Conservation (phyloP, 2,113 vertebrate species). For the cattle (Bos taurus) region DNA sequence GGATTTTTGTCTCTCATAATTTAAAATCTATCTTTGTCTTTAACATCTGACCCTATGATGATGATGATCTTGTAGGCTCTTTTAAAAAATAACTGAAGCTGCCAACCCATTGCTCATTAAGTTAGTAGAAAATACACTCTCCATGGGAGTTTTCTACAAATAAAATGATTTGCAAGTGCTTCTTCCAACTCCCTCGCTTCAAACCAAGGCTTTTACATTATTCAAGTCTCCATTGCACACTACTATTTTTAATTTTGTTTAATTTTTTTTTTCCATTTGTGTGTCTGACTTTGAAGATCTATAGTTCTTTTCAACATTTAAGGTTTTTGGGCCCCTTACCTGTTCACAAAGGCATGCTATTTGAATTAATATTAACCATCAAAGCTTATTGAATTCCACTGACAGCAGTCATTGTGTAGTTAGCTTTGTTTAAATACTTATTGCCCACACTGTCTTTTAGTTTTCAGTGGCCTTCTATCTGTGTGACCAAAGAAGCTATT, state of each 20-base stretch:
- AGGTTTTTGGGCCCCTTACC: slow-evolving; percentile 57
- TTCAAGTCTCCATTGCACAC: slow-evolving; percentile 54
- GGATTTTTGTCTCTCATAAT: background rate
- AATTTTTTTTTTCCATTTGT: slow-evolving; percentile 10
- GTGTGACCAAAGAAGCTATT: slow-evolving; percentile 59
- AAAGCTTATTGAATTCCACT: slow-evolving; percentile 57
- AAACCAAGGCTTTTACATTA: slow-evolving; percentile 57
- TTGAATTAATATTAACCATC: slow-evolving; percentile 72
- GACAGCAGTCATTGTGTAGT: slow-evolving; percentile 39
- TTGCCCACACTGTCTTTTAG: slow-evolving; percentile 43
- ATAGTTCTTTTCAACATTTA: slow-evolving; percentile 70
- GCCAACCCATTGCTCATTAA: background rate
- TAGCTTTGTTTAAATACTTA: slow-evolving; percentile 66
- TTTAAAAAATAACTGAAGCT: background rate
- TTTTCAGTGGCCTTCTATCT: slow-evolving; percentile 59
- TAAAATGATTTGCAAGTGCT: background rate
- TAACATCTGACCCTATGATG: background rate
- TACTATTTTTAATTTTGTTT: slow-evolving; percentile 1
- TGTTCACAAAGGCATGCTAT: slow-evolving; percentile 1
- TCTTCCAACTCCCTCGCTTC: background rate
- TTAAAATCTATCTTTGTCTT: background rate
- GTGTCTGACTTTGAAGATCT: slow-evolving; percentile 70
- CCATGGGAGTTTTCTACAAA: background rate
- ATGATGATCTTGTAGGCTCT: background rate
- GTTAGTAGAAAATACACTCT: slow-evolving; percentile 6